Conservation (phyloP, 2,113 vertebrate genomes). For the Propithecus coquereli region DNA sequence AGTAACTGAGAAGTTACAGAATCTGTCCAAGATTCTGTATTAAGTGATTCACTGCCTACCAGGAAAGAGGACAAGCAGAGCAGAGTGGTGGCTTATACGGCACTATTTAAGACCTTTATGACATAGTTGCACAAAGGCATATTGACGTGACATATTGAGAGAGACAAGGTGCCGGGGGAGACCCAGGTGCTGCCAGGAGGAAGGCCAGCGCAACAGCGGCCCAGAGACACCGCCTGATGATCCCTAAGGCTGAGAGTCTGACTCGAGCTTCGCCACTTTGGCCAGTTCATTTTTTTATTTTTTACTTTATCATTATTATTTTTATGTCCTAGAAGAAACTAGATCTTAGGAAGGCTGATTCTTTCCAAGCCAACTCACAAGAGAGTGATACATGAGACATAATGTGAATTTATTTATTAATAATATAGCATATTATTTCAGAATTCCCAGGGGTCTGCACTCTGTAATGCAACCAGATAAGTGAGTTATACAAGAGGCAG, state of each 20-base stretch:
- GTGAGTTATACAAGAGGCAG: neutral
- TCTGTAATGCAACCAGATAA: neutral
- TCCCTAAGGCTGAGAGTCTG: neutral
- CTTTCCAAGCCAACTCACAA: neutral
- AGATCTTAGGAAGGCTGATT: neutral
- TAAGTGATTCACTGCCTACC: neutral
- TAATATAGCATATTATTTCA: neutral
- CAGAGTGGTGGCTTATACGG: no score
- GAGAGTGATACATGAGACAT: neutral
- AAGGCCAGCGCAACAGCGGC: neutral
- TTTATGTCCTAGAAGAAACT: neutral
- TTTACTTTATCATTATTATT: neutral
- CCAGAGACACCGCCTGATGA: no score
- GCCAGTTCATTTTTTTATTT: neutral
- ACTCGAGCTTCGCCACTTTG: neutral
- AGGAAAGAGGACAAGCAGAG: neutral
- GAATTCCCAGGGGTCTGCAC: neutral
- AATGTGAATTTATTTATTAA: neutral
- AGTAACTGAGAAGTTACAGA: neutral
- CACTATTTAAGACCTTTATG: neutral
- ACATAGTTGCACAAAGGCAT: neutral
- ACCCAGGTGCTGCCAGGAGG: accelerated
- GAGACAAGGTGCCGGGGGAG: neutral
- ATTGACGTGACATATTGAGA: neutral
- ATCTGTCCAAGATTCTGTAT: neutral